Base-by-base conservation (phyloP, 2,888 invertebrate genomes). In the Antheraea assamensis region DNA sequence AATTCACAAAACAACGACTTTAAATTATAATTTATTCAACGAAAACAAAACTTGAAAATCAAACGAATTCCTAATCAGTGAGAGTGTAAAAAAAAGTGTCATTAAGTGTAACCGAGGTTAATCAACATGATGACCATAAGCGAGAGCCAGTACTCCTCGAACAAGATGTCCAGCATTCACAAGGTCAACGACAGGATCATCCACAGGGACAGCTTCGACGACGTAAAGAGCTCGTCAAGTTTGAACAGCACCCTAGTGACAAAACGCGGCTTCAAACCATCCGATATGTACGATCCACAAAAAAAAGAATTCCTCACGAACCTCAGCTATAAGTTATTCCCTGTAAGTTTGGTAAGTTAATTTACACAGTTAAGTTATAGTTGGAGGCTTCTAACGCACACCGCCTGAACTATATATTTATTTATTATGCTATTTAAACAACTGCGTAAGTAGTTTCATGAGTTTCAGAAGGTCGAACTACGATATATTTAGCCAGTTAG, bases 221-320 rank as follows among this genome's bases (percentile, higher is more conserved):
- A 95, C 80, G 89, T 90, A 75, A 92, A 94, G 79, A 94, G 93
- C 75, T 95, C 95, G 0, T 92, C 93, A 24, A 92, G 92, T 31
- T 88, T 93, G 73, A 95, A 94, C 88, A 96, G 96, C 85, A 95
- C 96, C 24, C 95, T 97, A 76, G 96, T 97, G 85, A 96, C 96
- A 72, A 95, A 96, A 78, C 95, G 98, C 49, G 97, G 98, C 55
- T 97, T 97, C 91, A 97, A 97, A 84, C 98, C 98, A 1, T 98
- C 98, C 3, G 98, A 98, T 91, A 95, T 96, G 90, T 96, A 96
- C 86, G 98, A 98, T 91, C 98, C 98, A 1, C 95, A 95, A 80
- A 98, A 98, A 92, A 96, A 96, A 88, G 96, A 96, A 84, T 97
- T 98, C 90, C 95, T 98, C 80, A 96, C 97, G 72, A 96, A 96